phyloP scores from a whole-genome alignment of 2,797 vertebrate genomes.

The Adrianichthys oophorus region DNA sequence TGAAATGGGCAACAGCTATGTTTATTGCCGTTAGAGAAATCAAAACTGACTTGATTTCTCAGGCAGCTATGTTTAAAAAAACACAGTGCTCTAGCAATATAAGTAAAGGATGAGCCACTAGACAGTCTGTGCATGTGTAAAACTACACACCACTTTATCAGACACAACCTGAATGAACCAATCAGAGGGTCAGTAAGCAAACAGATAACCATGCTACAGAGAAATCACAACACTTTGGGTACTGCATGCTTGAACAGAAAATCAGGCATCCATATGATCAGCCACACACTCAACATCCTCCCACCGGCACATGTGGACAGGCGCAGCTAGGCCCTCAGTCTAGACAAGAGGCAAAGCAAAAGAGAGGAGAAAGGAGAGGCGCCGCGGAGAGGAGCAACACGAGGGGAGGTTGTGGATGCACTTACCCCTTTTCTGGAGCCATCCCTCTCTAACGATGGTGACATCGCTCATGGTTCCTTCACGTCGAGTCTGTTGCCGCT shows the following conservation, averaged over 20 bases:
- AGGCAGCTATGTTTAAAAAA: constrained; percentile 18
- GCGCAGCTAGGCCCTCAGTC: constrained; percentile 59
- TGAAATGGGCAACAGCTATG: constrained; percentile 12
- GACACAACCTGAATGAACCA: constrained; percentile 41
- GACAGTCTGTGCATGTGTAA: constrained; percentile 39
- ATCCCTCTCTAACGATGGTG: constrained; percentile 99
- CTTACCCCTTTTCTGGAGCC: constrained; percentile 99
- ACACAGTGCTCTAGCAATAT: constrained; percentile 32
- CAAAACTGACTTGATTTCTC: constrained; percentile 35
- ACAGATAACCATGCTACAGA: constrained; percentile 53
- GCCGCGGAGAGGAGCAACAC: constrained; percentile 32
- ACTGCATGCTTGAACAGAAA: constrained; percentile 19
- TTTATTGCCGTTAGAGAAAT: constrained; percentile 23
- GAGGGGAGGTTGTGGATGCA: constrained; percentile 58
- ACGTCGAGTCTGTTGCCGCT: constrained; percentile 85
- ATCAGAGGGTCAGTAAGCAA: constrained; percentile 53
- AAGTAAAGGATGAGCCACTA: constrained; percentile 24
- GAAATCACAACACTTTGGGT: constrained; percentile 23
- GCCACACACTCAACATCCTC: constrained; percentile 55
- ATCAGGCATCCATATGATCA: constrained; percentile 65
- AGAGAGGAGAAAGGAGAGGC: constrained; percentile 36
- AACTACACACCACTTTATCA: constrained; percentile 36
- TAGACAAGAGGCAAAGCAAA: constrained; percentile 59
- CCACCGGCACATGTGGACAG: constrained; percentile 70
- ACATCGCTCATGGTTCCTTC: constrained; percentile 99